These are phyloP conservation scores for Ormyrus labotus DNA, from an alignment of 2,888 invertebrate species.

Conservation along the genomic window DNA sequence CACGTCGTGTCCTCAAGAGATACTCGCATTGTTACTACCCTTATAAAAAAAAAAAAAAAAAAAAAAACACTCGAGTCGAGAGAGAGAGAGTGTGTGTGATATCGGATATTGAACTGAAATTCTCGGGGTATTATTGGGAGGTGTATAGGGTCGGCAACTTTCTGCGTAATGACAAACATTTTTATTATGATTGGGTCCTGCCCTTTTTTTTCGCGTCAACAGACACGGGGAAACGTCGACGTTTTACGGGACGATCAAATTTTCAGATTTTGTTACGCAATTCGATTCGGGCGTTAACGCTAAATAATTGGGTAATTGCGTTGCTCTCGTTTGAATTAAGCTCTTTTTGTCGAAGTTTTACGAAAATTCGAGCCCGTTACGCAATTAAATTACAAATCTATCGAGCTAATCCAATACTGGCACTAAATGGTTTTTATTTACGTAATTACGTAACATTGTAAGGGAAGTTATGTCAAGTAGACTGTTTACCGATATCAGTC, in stretches of 20 bases:
- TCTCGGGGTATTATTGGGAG: neutral
- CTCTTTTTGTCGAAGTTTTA: no score
- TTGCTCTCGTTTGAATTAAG: neutral
- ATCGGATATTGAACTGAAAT: neutral
- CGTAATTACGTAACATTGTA: no score
- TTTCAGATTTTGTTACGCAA: neutral
- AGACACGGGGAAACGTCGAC: no score
- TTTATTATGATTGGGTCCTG: neutral
- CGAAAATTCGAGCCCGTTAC: no score
- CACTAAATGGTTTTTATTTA: no score
- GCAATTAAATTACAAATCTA: no score
- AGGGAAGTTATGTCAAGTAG: no score
- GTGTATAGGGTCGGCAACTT: neutral
- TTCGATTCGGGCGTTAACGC: neutral
- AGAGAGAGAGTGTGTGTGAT: neutral
- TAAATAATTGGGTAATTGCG: neutral
- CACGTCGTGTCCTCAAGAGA: neutral
- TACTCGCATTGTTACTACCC: neutral
- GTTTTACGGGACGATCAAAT: neutral
- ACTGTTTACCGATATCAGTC: no score
- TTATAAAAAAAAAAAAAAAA: neutral
- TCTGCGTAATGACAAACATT: neutral
- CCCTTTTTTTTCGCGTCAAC: no score
- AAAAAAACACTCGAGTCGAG: neutral
- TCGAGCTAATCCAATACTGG: no score